A percentile compares a stretch with the other conserved stretches of the same genome.
These are phyloP conservation scores for Tenthredo distinguenda DNA, from an alignment of 2,888 invertebrate genomes.

Conservation along the genomic window DNA sequence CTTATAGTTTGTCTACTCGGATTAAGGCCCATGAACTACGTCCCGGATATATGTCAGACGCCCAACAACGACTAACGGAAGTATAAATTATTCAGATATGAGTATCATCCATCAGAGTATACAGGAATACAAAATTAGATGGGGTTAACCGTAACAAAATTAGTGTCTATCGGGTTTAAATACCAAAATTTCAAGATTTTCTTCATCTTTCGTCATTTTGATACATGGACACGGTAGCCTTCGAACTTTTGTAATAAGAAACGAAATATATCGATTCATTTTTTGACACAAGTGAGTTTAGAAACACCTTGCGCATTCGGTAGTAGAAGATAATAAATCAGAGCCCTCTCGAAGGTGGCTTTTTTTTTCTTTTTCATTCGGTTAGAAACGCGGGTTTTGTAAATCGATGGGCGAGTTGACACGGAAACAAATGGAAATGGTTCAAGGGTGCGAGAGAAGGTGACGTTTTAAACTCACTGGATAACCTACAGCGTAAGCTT, in stretches of 20 bases:
- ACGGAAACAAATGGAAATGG: slow-evolving; percentile 22
- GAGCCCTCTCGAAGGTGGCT: neutral
- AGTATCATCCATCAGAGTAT: neutral
- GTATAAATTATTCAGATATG: neutral
- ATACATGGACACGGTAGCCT: neutral
- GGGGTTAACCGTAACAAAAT: neutral
- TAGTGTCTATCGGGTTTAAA: neutral
- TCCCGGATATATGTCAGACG: slow-evolving; percentile 20
- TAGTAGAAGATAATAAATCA: slow-evolving; percentile 28
- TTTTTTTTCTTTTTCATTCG: neutral
- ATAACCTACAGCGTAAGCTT: slow-evolving; percentile 16
- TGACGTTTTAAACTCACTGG: neutral
- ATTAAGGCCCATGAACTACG: slow-evolving; percentile 17
- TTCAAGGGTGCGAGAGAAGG: neutral
- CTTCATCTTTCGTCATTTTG: neutral
- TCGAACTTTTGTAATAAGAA: neutral
- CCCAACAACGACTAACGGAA: neutral
- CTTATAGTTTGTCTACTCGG: slow-evolving; percentile 46
- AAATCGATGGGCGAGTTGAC: slow-evolving; percentile 34
- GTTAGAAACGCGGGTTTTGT: slow-evolving; percentile 33
- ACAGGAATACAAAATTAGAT: neutral
- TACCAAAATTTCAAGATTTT: neutral
- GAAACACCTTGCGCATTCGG: neutral
- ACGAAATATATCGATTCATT: neutral
- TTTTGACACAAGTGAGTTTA: neutral